Conservation (phyloP, 2,113 vertebrate species). For the Apeltes quadracus region DNA sequence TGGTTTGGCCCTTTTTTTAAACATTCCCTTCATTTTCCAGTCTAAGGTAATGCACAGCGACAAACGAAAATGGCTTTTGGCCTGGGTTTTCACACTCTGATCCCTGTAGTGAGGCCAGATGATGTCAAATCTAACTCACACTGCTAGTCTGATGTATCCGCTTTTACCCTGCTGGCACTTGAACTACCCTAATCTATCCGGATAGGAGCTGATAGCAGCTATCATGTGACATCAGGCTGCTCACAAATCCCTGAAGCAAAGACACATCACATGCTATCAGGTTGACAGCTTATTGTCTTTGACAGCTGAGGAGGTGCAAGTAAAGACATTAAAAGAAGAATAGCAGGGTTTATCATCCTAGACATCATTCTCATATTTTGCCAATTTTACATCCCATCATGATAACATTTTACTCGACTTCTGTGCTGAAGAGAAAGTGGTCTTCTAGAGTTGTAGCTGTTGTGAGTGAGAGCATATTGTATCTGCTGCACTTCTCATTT, state of each 20-base stretch:
- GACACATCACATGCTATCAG: constrained; percentile 13
- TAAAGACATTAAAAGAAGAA: constrained; percentile 10
- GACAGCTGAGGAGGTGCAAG: constrained; percentile 12
- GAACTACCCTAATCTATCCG: constrained; percentile 41
- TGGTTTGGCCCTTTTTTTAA: background rate
- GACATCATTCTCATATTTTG: background rate
- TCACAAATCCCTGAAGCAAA: constrained; percentile 10
- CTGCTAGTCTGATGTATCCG: constrained; percentile 50
- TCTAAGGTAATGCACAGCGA: background rate
- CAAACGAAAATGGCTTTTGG: constrained; percentile 31
- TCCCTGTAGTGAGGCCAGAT: constrained; percentile 42
- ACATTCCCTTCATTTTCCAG: constrained; percentile 7
- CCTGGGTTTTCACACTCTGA: constrained; percentile 25
- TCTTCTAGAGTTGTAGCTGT: background rate
- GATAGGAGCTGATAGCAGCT: constrained; percentile 37
- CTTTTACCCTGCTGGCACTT: constrained; percentile 51
- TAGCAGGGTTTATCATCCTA: background rate
- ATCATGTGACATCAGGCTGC: constrained; percentile 16
- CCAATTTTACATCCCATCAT: background rate
- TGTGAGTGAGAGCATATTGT: background rate
- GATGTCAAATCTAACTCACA: constrained; percentile 63
- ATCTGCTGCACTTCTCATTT: background rate
- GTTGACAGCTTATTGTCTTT: constrained; percentile 25
- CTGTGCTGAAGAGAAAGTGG: background rate
- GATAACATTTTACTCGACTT: background rate